phyloP scores from a whole-genome alignment of 2,113 vertebrate genomes.

The Nannospalax galili region DNA sequence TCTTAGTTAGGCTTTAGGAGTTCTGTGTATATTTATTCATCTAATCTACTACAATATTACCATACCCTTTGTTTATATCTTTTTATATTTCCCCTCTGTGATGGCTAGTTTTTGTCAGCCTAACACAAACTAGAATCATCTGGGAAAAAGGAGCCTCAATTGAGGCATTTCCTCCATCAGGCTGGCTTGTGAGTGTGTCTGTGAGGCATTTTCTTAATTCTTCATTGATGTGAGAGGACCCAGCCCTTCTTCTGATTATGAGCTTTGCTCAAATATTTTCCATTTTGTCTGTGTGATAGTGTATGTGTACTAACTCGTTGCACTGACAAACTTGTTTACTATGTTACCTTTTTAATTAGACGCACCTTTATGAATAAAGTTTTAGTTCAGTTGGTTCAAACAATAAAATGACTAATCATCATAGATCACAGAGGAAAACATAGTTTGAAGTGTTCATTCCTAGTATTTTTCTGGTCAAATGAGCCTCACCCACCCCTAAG shows the following conservation, averaged over 20 bases:
- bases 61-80: no score
- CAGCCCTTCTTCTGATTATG: not conserved
- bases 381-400: conserved; percentile 35
- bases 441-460: not conserved
- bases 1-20: no score
- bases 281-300: not conserved
- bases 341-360: conserved; percentile 32
- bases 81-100: no score
- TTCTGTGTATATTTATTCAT: no score
- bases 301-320: not conserved
- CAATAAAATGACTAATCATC: not conserved
- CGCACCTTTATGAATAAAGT: conserved; percentile 2
- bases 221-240: no score
- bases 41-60: no score
- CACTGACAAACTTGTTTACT: not conserved
- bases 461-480: conserved; percentile 1
- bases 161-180: no score
- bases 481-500: fast-evolving
- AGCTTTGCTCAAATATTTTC: not conserved
- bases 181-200: no score
- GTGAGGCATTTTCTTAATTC: no score
- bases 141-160: no score
- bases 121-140: no score
- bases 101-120: no score
- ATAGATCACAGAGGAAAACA: not conserved